Conservation (phyloP, 1,140 invertebrate genomes). For the Drosophila suzukii region DNA sequence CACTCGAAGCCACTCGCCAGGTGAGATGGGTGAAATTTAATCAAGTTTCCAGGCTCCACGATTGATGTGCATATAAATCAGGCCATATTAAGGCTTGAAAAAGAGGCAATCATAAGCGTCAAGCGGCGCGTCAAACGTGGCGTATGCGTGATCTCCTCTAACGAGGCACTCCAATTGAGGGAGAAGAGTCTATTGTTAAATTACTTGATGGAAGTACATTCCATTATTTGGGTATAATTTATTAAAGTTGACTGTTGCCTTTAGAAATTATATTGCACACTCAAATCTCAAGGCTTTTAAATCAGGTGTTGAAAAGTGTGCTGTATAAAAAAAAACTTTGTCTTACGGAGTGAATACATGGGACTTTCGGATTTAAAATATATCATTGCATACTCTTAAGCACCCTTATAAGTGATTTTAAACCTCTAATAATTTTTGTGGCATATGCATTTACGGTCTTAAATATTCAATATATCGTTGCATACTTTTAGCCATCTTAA, state of each 20-base stretch:
- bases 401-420: neutral
- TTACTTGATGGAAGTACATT: neutral
- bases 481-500: too few relatives aligned
- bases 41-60: constrained; percentile 29
- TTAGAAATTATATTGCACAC: too few relatives aligned
- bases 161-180: neutral
- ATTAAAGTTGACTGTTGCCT: neutral
- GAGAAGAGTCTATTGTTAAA: too few relatives aligned
- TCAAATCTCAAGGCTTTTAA: too few relatives aligned
- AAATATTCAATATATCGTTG: too few relatives aligned
- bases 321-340: too few relatives aligned
- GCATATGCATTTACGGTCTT: too few relatives aligned
- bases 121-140: constrained; percentile 8
- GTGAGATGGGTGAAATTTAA: constrained; percentile 40
- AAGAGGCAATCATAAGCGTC: constrained; percentile 29
- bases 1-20: constrained; percentile 20
- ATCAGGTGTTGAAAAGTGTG: too few relatives aligned
- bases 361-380: too few relatives aligned
- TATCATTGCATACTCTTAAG: too few relatives aligned
- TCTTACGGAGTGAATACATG: too few relatives aligned
- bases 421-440: too few relatives aligned
- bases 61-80: constrained; percentile 52
- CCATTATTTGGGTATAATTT: neutral
- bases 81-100: constrained; percentile 13
- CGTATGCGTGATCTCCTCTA: constrained; percentile 27